Conservation (phyloP, 35 echinoderm and acorn worm genomes). For the Ophioderma brevispina region DNA sequence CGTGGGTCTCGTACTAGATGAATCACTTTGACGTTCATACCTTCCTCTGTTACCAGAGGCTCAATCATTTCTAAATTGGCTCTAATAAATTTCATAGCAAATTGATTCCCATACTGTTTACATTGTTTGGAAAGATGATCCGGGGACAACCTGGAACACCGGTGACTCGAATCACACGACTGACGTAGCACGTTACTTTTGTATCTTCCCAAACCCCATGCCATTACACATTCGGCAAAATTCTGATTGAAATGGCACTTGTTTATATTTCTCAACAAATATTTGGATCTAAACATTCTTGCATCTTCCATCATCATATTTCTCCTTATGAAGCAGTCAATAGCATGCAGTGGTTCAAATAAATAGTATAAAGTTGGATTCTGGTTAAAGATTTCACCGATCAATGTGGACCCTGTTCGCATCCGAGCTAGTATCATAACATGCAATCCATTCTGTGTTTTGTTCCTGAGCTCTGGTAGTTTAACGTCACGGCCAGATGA, state of each 20-base stretch:
- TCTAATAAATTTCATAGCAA: slow-evolving; percentile 83
- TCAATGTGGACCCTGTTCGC: slow-evolving; percentile 89
- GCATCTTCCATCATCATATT: not conserved
- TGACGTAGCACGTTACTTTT: slow-evolving; percentile 50
- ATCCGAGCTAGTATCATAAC: slow-evolving; percentile 75
- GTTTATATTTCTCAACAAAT: slow-evolving; percentile 50
- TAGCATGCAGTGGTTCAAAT: slow-evolving; percentile 88
- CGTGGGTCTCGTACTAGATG: slow-evolving; percentile 92
- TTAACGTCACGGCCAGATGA: no score
- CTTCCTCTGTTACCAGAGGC: slow-evolving; percentile 48
- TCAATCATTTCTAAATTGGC: slow-evolving; percentile 66
- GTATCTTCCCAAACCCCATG: slow-evolving; percentile 55
- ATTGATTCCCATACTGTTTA: not conserved
- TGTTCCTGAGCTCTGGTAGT: no score
- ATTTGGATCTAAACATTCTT: not conserved
- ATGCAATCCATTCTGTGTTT: not conserved
- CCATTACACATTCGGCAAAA: slow-evolving; percentile 35
- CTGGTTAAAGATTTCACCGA: slow-evolving; percentile 96
- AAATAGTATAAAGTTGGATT: slow-evolving; percentile 79
- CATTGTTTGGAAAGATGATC: slow-evolving; percentile 36
- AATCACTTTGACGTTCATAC: slow-evolving; percentile 87
- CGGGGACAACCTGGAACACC: slow-evolving; percentile 38
- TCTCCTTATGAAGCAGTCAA: not conserved
- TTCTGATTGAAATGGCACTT: slow-evolving; percentile 52
- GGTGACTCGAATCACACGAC: slow-evolving; percentile 17